Conservation (phyloP, 1,140 invertebrate species). For the Medauroidea extradentata region DNA sequence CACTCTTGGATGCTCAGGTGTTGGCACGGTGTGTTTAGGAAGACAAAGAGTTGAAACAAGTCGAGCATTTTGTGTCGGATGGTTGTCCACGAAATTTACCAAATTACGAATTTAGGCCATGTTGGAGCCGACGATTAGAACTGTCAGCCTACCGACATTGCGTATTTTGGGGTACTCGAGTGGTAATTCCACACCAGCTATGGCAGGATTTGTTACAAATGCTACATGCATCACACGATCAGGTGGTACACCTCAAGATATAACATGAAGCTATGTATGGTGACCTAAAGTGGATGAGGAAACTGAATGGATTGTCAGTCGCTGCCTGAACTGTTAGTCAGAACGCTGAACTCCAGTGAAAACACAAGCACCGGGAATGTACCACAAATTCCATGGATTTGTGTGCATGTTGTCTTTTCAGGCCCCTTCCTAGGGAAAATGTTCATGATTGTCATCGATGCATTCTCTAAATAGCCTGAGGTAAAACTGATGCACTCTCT, state of each 20-base stretch:
- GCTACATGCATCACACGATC: not conserved
- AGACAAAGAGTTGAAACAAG: not conserved
- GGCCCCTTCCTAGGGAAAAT: conserved; percentile 38
- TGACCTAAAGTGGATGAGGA: conserved; percentile 43
- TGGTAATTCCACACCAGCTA: not conserved
- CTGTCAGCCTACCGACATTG: not conserved
- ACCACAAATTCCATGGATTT: conserved; percentile 40
- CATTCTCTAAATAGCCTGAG: conserved; percentile 18
- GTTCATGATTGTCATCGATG: conserved; percentile 44
- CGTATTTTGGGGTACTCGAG: not conserved
- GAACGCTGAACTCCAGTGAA: conserved; percentile 19
- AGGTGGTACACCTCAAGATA: conserved; percentile 37
- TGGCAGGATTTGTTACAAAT: not conserved
- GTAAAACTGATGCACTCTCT: not conserved
- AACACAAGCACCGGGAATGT: conserved; percentile 33
- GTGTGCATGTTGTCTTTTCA: conserved; percentile 49
- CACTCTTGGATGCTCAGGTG: conserved; percentile 5
- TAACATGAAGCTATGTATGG: conserved; percentile 43
- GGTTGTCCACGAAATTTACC: conserved; percentile 3
- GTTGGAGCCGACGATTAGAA: not conserved
- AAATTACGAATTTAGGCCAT: not conserved
- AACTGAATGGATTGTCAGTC: conserved; percentile 31
- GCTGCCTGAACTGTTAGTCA: conserved; percentile 11
- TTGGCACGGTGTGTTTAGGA: not conserved
- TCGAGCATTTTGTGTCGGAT: not conserved